Base-by-base conservation (phyloP, 1,140 invertebrate genomes). In the Globodera ellingtonae region DNA sequence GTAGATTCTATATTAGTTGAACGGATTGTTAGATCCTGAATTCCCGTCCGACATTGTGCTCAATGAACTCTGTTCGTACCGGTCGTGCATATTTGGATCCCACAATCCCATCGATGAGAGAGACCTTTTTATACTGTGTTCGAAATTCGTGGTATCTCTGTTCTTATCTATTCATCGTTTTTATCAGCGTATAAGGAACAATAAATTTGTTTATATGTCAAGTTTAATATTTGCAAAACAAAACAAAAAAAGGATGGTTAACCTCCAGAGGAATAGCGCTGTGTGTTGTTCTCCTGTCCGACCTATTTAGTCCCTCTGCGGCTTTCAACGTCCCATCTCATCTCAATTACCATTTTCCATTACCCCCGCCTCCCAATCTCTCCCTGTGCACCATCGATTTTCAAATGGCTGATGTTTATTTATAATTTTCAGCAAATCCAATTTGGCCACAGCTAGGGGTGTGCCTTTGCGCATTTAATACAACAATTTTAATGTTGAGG, bases 341-440 rank as follows among this genome's bases (percentile, higher is more conserved):
- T 52, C 56, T 62, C 56, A 62, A 62, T 62, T 62, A 62, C 56
- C 56, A 62, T 62, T 62, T 62, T 62, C 56, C 56, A 62, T 18
- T 15, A 62, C 18, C 56, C 56, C 56, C 10, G 13, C 18, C 4
- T 62, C 52, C 52, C 52, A 52, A 52, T 52, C 52, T 15, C 52
- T 4, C 18, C 13, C 56, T 62, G 52, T 62, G 56, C 56, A 62
- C 18, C 56, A 62, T 62, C 15, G 56, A 62, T 62, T 62, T 62
- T 62, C 15, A 13, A 62, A 62, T 62, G 15, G 52, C 6, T 35
- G 35, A 15, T 62, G 56, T 62, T 6, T 18, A 62, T 62, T 15
- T 62, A 18, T 62, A 18, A 35, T 62, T 15, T 62, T 62, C 13
- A 10, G 8, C 52, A 52, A 52, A 52, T 52, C 35, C 52, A 52